Percentiles rank a stretch among this genome's conserved stretches.
These are phyloP conservation scores for Cloeon dipterum DNA, from an alignment of 2,888 invertebrate species.

Conservation along the genomic window DNA sequence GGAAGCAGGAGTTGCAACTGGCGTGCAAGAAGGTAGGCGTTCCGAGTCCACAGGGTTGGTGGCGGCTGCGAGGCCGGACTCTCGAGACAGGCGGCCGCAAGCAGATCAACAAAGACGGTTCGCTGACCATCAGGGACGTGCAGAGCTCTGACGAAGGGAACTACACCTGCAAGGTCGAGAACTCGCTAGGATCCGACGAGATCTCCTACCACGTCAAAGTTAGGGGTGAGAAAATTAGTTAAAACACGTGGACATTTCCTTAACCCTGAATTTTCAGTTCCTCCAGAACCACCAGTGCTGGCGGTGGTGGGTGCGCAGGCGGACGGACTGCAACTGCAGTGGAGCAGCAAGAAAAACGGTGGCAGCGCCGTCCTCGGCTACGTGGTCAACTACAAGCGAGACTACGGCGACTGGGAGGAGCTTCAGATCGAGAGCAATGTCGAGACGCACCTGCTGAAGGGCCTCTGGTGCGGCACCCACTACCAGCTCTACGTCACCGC, in stretches of 20 bases:
- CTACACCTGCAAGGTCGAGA: constrained; percentile 72
- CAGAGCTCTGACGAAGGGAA: constrained; percentile 71
- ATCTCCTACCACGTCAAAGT: constrained; percentile 49
- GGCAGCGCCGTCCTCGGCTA: constrained; percentile 65
- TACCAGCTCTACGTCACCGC: constrained; percentile 77
- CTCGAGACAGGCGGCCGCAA: constrained; percentile 34
- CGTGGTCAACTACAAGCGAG: constrained; percentile 72
- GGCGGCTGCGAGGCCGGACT: constrained; percentile 54
- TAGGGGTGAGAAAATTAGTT: constrained; percentile 16
- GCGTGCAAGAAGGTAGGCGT: constrained; percentile 69
- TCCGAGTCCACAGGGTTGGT: constrained; percentile 50
- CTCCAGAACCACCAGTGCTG: constrained; percentile 65
- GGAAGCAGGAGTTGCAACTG: constrained; percentile 66
- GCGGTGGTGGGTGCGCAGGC: constrained; percentile 62
- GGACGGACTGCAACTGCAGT: constrained; percentile 58
- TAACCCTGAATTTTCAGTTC: constrained; percentile 35
- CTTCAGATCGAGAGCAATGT: constrained; percentile 62
- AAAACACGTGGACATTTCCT: neutral
- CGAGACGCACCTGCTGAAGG: constrained; percentile 53
- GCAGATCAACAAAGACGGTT: constrained; percentile 27
- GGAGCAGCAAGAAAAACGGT: constrained; percentile 59
- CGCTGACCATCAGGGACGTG: constrained; percentile 49
- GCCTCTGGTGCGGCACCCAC: constrained; percentile 69
- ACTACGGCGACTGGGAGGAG: constrained; percentile 82
- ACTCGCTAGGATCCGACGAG: constrained; percentile 59